These are phyloP conservation scores for Pantala flavescens DNA, from an alignment of 1,140 invertebrate species.

Conservation along the genomic window DNA sequence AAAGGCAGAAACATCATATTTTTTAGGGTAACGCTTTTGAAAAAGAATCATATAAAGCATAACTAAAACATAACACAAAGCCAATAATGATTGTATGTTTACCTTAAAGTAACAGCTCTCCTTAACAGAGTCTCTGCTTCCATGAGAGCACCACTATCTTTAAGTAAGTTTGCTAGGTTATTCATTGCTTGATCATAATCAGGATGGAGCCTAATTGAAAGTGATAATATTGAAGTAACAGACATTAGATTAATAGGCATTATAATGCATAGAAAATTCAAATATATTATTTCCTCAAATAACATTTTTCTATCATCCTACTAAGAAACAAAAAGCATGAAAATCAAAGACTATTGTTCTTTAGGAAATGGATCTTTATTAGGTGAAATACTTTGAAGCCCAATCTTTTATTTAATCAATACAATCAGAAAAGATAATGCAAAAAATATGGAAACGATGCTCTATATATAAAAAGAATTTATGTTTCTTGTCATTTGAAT, in stretches of 20 bases:
- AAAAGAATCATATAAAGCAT: neutral
- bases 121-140: slow-evolving; percentile 68
- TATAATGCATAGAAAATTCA: too few species aligned
- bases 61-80: neutral
- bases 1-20: slow-evolving; percentile 24
- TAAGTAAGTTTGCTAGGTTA: slow-evolving; percentile 87
- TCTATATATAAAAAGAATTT: too few species aligned
- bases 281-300: too few species aligned
- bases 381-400: too few species aligned
- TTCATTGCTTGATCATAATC: slow-evolving; percentile 95
- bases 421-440: too few species aligned
- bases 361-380: too few species aligned
- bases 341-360: too few species aligned
- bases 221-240: neutral
- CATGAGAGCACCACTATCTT: slow-evolving; percentile 56
- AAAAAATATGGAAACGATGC: too few species aligned
- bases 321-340: too few species aligned
- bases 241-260: neutral
- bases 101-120: slow-evolving; percentile 65
- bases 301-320: too few species aligned
- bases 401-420: too few species aligned
- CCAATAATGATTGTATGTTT: slow-evolving; percentile 24
- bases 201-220: slow-evolving; percentile 59
- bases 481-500: too few species aligned
- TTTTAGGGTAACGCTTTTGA: neutral